Percentiles rank a stretch among this genome's conserved stretches.
phyloP scores from a whole-genome alignment of 2,113 vertebrate species.

The Xiphophorus hellerii region DNA sequence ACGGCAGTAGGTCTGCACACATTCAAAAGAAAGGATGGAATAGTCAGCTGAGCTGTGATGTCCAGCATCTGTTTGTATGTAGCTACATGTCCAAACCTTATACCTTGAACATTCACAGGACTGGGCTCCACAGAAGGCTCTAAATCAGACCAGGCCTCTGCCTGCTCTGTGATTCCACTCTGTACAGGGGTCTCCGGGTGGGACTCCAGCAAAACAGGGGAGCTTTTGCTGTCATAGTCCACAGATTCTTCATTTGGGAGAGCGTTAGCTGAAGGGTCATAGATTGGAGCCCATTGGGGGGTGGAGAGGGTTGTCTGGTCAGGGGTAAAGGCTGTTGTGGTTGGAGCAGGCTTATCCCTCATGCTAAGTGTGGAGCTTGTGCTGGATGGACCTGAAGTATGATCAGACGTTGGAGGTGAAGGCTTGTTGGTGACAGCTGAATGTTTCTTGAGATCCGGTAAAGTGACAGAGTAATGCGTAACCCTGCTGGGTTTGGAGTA shows the following conservation, averaged over 20 bases:
- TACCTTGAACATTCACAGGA: constrained; percentile 66
- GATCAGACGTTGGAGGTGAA: not conserved
- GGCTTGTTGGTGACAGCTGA: not conserved
- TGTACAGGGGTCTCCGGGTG: constrained; percentile 5
- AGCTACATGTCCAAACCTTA: not conserved
- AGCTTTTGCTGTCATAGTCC: constrained; percentile 34
- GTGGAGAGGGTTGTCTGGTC: constrained; percentile 26
- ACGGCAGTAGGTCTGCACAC: constrained; percentile 81
- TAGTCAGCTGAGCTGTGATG: not conserved
- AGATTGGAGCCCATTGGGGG: constrained; percentile 37
- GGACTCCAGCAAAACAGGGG: constrained; percentile 30
- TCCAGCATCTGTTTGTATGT: not conserved
- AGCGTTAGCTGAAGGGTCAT: constrained; percentile 34
- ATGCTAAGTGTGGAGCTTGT: not conserved
- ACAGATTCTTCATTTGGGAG: constrained; percentile 23
- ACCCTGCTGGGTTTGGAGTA: not conserved
- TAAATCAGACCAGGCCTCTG: constrained; percentile 17
- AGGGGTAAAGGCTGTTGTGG: constrained; percentile 20
- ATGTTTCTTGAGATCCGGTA: not conserved
- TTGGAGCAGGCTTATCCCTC: not conserved
- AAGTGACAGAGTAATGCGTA: not conserved
- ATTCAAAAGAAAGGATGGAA: not conserved
- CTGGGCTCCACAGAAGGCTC: constrained; percentile 38
- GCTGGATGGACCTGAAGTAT: not conserved
- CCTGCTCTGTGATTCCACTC: constrained; percentile 33